A percentile compares a stretch with the other conserved stretches of the same genome.
phyloP scores from a whole-genome alignment of 2,888 invertebrate genomes.

The Hypolimnas misippus region DNA sequence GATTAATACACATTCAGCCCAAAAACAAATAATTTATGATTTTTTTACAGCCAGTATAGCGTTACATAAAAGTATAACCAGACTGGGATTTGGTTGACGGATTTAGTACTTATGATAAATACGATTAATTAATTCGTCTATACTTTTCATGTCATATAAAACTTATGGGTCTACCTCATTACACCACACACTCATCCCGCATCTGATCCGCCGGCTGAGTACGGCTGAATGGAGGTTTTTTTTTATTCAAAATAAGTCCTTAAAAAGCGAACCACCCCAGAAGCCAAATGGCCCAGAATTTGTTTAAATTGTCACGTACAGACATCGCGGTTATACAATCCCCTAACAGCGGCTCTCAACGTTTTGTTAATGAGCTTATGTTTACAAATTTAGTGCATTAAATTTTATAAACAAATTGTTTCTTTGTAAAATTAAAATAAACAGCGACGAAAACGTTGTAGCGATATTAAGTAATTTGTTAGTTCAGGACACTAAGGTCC shows the following conservation, averaged over 20 bases:
- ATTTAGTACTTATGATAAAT: neutral
- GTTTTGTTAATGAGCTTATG: conserved; percentile 36
- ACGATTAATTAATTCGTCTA: neutral
- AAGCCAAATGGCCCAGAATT: conserved; percentile 84
- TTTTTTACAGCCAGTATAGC: no score
- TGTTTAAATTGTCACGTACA: conserved; percentile 85
- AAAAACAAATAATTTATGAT: no score
- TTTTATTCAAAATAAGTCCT: conserved; percentile 79
- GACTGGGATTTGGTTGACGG: neutral
- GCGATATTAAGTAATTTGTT: no score
- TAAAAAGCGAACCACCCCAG: conserved; percentile 78
- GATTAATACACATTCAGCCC: no score
- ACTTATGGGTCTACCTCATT: conserved; percentile 4
- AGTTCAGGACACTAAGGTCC: no score
- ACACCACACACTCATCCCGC: conserved; percentile 78
- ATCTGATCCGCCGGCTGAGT: conserved; percentile 67
- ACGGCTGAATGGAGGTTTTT: conserved; percentile 66
- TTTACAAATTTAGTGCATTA: conserved; percentile 25
- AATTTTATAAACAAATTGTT: neutral
- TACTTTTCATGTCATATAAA: conserved; percentile 1
- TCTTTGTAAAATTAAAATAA: neutral
- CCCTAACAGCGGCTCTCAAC: conserved; percentile 61
- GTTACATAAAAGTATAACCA: no score
- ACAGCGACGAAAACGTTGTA: neutral
- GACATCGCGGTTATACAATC: conserved; percentile 79